Evolutionary conservation across 2,888 invertebrate species (phyloP).

Genomic region (Argyra leucocephala): DNA sequence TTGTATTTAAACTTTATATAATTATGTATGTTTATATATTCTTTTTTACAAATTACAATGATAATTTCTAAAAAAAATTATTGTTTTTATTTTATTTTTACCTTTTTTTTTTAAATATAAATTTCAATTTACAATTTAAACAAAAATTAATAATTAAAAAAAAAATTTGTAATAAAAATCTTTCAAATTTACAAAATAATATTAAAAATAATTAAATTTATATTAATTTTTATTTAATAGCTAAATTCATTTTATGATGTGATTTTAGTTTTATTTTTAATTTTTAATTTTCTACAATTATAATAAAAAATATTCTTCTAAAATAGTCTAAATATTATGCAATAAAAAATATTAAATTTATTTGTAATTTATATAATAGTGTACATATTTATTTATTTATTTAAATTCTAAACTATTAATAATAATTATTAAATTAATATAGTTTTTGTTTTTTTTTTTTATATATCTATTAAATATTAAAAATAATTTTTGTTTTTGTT

Average conservation of each 20-base stretch:
- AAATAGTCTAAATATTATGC: background rate
- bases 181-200: background rate
- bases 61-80: background rate
- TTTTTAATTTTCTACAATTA: background rate
- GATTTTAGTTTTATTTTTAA: background rate
- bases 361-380: background rate
- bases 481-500: background rate
- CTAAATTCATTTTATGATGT: too few relatives aligned
- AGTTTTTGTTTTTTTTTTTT: background rate
- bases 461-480: background rate
- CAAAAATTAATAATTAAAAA: background rate
- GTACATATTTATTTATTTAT: background rate
- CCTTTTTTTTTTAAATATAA: background rate
- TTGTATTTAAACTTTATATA: background rate
- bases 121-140: background rate
- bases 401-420: background rate
- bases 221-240: background rate
- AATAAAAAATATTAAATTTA: background rate
- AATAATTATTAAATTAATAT: background rate
- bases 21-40: background rate
- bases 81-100: background rate
- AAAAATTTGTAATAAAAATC: background rate
- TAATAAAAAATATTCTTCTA: slow-evolving; percentile 3
- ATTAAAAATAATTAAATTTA: background rate
- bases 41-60: background rate